Percentiles rank a stretch among this genome's conserved stretches.
phyloP scores from a whole-genome alignment of 2,113 vertebrate genomes.

The Axis porcinus region DNA sequence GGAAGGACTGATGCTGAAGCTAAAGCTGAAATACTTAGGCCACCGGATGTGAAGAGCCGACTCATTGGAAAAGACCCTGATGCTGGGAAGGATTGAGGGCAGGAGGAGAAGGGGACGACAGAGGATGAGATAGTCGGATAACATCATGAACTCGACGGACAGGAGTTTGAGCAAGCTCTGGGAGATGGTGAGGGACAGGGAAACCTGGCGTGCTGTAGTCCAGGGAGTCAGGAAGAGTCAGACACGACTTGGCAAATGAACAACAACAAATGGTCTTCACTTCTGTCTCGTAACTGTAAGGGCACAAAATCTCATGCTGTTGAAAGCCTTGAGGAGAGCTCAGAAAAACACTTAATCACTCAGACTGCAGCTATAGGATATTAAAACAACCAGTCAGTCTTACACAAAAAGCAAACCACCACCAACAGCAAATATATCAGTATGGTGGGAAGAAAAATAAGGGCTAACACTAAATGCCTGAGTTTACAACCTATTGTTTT shows the following conservation, averaged over 20 bases:
- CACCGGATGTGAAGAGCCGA: neutral
- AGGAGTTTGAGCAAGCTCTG: neutral
- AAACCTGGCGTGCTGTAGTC: neutral
- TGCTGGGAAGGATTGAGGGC: neutral
- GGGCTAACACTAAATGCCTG: neutral
- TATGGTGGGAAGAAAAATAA: neutral
- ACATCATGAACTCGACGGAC: neutral
- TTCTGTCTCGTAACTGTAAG: neutral
- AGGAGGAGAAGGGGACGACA: neutral
- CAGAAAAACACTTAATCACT: neutral
- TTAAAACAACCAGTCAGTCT: neutral
- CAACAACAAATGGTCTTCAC: neutral
- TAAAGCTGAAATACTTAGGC: neutral
- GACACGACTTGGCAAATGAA: neutral
- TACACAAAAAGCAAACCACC: neutral
- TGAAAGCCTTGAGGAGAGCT: neutral
- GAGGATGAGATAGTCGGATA: neutral
- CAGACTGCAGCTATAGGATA: neutral
- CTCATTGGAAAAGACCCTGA: neutral
- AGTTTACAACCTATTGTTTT: neutral
- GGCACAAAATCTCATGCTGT: neutral
- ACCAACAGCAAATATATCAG: neutral
- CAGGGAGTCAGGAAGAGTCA: neutral
- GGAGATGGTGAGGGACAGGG: neutral
- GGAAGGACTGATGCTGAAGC: neutral